Evolutionary conservation across 2,113 vertebrate species (phyloP), one percentile per base, ranked within the genome.

Genomic region (Chloropsis cyanopogon): DNA sequence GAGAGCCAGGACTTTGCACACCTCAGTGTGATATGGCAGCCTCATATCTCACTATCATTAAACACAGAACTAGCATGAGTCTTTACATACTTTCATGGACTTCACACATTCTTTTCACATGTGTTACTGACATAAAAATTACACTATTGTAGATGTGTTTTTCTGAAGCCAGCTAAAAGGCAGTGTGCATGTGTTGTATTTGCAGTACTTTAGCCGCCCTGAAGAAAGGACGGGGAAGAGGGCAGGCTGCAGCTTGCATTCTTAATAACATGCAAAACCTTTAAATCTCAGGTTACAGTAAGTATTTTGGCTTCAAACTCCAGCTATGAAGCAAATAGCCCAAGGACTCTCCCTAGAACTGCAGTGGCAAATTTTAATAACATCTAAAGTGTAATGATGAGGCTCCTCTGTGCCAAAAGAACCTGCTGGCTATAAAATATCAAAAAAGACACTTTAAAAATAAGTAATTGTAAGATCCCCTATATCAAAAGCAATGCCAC

Each of bases 231-330:
- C 1, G 1, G 35, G 59, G n/a, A 64, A 87, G 82, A 76, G 25
- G 50, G 52, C 95, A 95, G 82, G 94, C 79, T 87, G 54, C 70
- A 86, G 64, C 92, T 91, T 96, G 93, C 66, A 83, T 82, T 49
- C 70, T 73, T 92, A 92, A 90, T 94, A 80, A 86, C 52, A 90
- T 60, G 92, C 50, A 88, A 85, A 95, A 88, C 33, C 60, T 91
- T 82, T 90, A 82, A 88, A 76, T 75, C 85, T 95, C 90, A 80
- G 33, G 79, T 94, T 94, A 44, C 78, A 18, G n/a, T 87, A 89
- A 78, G 65, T 82, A 26, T 54, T 93, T 94, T 93, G 90, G 60
- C 93, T 86, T 79, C 39, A n/a, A 88, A 49, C 31, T 77, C 50
- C 56, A 73, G 17, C 59, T 83, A 24, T 41, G 71, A 94, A 77